Base-by-base conservation (phyloP, 2,113 vertebrate species). In the Elachura formosa region DNA sequence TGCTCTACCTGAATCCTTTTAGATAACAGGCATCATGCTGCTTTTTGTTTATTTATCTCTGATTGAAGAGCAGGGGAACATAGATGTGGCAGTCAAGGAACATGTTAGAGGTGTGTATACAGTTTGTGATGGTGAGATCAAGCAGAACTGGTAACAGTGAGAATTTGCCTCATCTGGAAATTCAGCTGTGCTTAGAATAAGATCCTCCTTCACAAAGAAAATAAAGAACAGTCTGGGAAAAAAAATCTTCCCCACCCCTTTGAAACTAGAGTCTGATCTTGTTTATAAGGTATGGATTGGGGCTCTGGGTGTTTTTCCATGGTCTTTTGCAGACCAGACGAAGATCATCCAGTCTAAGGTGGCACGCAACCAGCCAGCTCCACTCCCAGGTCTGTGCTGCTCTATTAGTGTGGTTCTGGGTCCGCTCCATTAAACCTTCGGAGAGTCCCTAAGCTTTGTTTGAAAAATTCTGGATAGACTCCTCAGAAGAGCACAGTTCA, bases 1-100 rank as follows among this genome's bases (percentile, higher is more conserved):
- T 86, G 52, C 66, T 94, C 74, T 96, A 97, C 96, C 96, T 97
- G 96, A 96, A 96, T 95, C 95, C 85, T 97, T 97, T 97, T 76
- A 96, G 97, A 97, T 97, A 97, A 97, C 89, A 92, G 82, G 93
- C 85, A 76, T 93, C 91, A 94, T 93, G 95, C 94, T 96, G 90
- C 71, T 87, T 96, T 94, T 96, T 29, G 5, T 96, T 92, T 90
- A 95, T 97, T 96, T 93, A 95, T 95, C 94, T 92, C 71, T 87
- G 94, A 96, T 96, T 28, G 94, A 94, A 94, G 94, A 96, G 80
- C 83, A 68, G 22, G 48, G 64, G 88, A 92, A 79, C 86, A 90
- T 0, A 77, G 92, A 91, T 94, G 79, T 91, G 83, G 96, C 74
- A 96, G 73, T 95, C 87, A 89, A 54, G 74, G 89, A 89, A 80